Percentiles rank a stretch among this genome's conserved stretches.
phyloP scores from a whole-genome alignment of 2,113 vertebrate species.

The Silurus asotus region DNA sequence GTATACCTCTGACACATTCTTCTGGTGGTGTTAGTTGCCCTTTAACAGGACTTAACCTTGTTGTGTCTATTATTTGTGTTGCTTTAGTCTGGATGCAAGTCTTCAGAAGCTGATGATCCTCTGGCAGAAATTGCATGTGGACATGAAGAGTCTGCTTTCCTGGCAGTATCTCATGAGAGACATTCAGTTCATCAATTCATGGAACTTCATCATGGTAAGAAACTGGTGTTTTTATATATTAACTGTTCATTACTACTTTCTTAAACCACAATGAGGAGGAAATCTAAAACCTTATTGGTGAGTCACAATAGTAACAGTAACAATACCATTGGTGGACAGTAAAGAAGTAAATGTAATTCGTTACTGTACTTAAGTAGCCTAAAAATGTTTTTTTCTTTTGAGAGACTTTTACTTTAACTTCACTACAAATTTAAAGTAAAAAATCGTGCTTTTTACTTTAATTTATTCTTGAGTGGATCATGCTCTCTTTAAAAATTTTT shows the following conservation, averaged over 20 bases:
- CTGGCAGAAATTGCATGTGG: slow-evolving; percentile 84
- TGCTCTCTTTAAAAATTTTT: too few relatives aligned
- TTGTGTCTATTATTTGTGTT: neutral
- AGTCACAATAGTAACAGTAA: too few relatives aligned
- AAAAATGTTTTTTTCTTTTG: too few relatives aligned
- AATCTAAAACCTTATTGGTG: neutral
- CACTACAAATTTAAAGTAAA: too few relatives aligned
- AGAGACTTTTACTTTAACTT: too few relatives aligned
- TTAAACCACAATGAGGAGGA: neutral
- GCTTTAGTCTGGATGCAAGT: slow-evolving; percentile 78
- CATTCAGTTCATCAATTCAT: slow-evolving; percentile 86
- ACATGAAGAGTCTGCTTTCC: slow-evolving; percentile 84
- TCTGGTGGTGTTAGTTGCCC: neutral
- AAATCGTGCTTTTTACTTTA: too few relatives aligned
- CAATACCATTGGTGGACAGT: too few relatives aligned
- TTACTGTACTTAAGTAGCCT: too few relatives aligned
- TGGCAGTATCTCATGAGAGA: slow-evolving; percentile 88
- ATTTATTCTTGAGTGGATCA: too few relatives aligned
- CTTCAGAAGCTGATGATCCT: slow-evolving; percentile 79
- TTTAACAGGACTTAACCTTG: neutral
- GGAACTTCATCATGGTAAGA: slow-evolving; percentile 84
- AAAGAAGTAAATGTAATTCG: too few relatives aligned
- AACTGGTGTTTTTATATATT: neutral
- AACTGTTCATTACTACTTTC: neutral
- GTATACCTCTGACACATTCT: neutral